phyloP scores from a whole-genome alignment of 2,888 invertebrate species.

The Eupithecia exiguata region DNA sequence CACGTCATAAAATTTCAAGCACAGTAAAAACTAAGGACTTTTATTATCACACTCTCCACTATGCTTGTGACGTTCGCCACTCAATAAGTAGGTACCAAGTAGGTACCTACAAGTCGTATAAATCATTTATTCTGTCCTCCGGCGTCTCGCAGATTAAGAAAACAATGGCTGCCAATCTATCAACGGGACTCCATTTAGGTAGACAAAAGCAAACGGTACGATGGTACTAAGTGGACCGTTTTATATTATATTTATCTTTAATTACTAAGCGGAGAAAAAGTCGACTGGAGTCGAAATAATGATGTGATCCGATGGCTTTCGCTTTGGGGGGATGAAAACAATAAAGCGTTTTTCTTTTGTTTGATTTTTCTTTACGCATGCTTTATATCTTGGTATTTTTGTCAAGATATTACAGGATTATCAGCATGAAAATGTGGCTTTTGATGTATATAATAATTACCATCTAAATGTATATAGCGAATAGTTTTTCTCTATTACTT shows the following conservation, averaged over 20 bases:
- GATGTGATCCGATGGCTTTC: constrained; percentile 68
- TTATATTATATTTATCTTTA: constrained; percentile 83
- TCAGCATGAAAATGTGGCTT: neutral
- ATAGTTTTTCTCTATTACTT: neutral
- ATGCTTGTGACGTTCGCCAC: neutral
- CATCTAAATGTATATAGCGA: no score
- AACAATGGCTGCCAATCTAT: constrained; percentile 80
- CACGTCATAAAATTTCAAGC: neutral
- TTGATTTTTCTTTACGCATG: constrained; percentile 73
- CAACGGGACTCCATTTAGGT: constrained; percentile 73
- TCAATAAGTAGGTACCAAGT: constrained; percentile 12
- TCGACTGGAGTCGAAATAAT: constrained; percentile 68
- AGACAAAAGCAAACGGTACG: constrained; percentile 71
- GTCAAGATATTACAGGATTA: neutral
- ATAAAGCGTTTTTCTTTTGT: constrained; percentile 82
- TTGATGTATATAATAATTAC: neutral
- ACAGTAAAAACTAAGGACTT: neutral
- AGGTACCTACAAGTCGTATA: constrained; percentile 68
- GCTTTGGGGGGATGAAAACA: constrained; percentile 72
- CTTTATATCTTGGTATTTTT: neutral
- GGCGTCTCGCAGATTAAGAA: constrained; percentile 72
- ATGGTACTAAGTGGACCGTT: constrained; percentile 72
- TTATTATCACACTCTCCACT: neutral
- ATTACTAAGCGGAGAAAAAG: constrained; percentile 75
- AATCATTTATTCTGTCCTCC: constrained; percentile 77